Evolutionary conservation across 2,888 invertebrate genomes (phyloP), one percentile per base, ranked within the genome.

Genomic region (Elysia crispata): DNA sequence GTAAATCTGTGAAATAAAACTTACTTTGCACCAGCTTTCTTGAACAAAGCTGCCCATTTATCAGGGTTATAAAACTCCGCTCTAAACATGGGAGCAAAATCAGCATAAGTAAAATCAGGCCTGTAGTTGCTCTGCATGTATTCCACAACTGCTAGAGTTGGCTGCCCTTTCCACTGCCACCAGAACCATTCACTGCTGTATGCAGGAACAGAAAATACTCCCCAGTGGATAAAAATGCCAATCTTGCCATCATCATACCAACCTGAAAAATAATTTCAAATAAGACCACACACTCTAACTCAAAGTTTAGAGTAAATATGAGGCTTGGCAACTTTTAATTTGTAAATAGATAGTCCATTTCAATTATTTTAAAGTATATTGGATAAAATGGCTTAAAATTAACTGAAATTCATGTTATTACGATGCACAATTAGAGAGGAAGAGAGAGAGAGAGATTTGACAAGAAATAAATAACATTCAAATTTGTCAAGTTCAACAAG

Each of bases 51-150:
- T 0, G 96, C 96, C 97, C 98, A 98, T 87, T 95, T 93, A 0
- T 94, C 93, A 0, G 98, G 95, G 90, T 97, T 94, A 89, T 95
- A 98, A 88, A 98, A 96, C 91, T 97, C 97, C 0, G 97, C 86
- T 15, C 95, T 97, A 87, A 98, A 98, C 89, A 96, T 69, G 28
- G 94, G 94, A 0, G 95, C 98, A 92, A 98, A 98, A 80, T 98
- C 97, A 89, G 97, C 97, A 92, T 98, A 98, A 0, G 96, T 95
- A 89, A 97, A 97, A 74, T 94, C 94, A 1, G 97, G 96, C 75
- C 95, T 95, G 91, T 96, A 98, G 89, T 96, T 96, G 64, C 95
- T 93, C 49, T 94, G 91, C 96, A 98, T 97, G 90, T 95, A 98
- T 18, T 87, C 83, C 1, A 88, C 85, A 72, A 88, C 84, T n/a